Conservation (phyloP, 2,113 vertebrate genomes). For the Amblyornis subalaris region DNA sequence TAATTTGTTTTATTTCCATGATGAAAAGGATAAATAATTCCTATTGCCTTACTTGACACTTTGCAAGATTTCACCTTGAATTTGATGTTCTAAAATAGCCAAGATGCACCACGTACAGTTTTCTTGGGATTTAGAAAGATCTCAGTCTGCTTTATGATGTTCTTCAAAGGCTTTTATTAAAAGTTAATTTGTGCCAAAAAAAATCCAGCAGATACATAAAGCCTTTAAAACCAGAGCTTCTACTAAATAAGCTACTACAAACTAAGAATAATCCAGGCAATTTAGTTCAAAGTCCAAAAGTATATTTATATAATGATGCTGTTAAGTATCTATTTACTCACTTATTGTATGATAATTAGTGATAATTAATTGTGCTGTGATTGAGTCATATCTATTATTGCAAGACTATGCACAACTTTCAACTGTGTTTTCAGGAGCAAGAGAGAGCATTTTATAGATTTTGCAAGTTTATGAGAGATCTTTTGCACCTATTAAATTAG, state of each 20-base stretch:
- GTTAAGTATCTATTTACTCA: not conserved
- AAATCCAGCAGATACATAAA: not conserved
- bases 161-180: not conserved
- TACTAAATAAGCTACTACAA: not conserved
- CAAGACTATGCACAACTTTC: not conserved
- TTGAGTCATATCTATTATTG: not conserved
- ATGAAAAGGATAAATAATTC: not conserved
- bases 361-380: not conserved
- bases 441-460: not conserved
- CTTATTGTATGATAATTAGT: not conserved
- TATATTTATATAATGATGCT: not conserved
- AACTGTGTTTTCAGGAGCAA: not conserved
- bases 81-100: not conserved
- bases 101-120: rapidly evolving
- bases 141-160: not conserved
- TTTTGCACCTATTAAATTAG: not conserved
- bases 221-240: not conserved
- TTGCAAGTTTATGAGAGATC: not conserved
- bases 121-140: not conserved
- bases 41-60: not conserved
- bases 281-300: not conserved
- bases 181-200: not conserved
- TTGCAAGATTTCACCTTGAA: not conserved
- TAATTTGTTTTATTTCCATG: not conserved
- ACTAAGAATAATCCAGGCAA: not conserved